Evolutionary conservation across 2,797 vertebrate genomes (phyloP).

Genomic region (Lophotriccus pileatus): DNA sequence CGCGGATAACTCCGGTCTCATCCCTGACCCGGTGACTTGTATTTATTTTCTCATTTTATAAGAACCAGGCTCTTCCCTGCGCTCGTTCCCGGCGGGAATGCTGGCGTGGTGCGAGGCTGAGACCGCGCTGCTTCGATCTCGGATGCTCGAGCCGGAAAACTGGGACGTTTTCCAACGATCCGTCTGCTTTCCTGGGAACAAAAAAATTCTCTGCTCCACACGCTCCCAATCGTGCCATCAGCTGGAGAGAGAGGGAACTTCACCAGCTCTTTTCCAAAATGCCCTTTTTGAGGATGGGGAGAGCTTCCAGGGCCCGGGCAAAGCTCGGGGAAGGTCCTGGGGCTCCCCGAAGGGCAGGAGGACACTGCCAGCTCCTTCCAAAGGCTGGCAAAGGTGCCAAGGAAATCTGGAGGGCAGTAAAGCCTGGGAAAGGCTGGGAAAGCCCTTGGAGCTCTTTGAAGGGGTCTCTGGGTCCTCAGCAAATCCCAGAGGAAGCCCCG

Average conservation of each 20-base stretch:
- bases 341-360: too few relatives aligned
- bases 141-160: neutral
- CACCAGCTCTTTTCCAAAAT: neutral
- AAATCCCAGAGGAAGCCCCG: too few relatives aligned
- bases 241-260: conserved; percentile 7
- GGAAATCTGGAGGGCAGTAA: neutral
- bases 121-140: neutral
- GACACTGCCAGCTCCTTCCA: neutral
- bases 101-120: neutral
- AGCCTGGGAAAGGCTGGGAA: neutral
- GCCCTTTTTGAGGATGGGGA: neutral
- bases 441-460: neutral
- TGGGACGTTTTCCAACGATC: neutral
- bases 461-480: too few relatives aligned
- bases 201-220: neutral
- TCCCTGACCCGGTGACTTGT: neutral
- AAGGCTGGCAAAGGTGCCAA: neutral
- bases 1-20: neutral
- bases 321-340: rapidly evolving
- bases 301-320: rapidly evolving
- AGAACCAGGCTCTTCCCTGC: conserved; percentile 19
- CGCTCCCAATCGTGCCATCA: neutral
- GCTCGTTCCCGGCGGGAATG: neutral
- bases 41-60: conserved; percentile 35
- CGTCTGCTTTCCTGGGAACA: neutral